Conservation (phyloP, 2,888 invertebrate species). For the Achlya flavicornis region DNA sequence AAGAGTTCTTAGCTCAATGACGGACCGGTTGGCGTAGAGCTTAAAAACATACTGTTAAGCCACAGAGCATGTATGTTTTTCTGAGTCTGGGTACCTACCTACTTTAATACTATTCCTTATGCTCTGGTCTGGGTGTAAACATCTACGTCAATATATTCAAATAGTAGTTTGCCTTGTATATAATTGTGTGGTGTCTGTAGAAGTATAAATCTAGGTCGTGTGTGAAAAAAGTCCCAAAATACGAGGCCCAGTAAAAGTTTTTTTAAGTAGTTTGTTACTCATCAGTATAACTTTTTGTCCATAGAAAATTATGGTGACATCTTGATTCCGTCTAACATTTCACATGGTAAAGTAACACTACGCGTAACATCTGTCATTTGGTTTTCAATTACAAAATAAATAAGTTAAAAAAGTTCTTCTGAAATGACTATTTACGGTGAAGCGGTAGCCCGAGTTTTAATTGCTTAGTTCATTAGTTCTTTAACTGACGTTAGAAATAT, state of each 20-base stretch:
- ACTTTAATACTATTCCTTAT: no score
- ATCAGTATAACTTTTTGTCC: not conserved
- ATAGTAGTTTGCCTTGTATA: no score
- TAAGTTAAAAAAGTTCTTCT: not conserved
- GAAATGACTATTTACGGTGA: constrained; percentile 7
- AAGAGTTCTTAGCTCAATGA: no score
- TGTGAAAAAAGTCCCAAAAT: no score
- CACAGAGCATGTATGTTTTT: no score
- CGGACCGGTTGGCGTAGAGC: no score
- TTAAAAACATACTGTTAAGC: no score
- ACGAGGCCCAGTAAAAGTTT: not conserved
- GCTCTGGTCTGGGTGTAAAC: no score
- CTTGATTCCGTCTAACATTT: constrained; percentile 8
- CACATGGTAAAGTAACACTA: constrained; percentile 1
- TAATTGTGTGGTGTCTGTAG: no score
- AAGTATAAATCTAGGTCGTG: no score
- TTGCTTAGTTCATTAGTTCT: not conserved
- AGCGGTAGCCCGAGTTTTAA: not conserved
- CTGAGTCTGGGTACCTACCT: no score
- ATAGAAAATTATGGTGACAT: constrained; percentile 8
- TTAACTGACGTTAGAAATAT: constrained; percentile 4
- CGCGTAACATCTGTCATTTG: constrained; percentile 1
- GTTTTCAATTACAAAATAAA: constrained; percentile 10
- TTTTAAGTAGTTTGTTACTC: not conserved
- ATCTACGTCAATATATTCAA: no score